phyloP scores from a whole-genome alignment of 2,113 vertebrate species.

The Perca schrenkii region DNA sequence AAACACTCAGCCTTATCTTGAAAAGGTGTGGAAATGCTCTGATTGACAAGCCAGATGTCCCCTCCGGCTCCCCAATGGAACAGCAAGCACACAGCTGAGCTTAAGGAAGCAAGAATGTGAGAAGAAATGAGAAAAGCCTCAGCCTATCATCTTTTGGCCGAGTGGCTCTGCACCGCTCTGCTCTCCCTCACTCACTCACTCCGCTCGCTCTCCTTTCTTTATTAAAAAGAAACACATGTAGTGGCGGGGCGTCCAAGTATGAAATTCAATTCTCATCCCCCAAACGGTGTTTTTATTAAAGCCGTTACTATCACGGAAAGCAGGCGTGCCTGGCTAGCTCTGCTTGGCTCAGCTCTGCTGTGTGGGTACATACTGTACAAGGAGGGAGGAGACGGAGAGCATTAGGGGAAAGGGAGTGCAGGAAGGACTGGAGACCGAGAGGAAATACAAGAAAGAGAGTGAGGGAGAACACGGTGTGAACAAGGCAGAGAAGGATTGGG shows the following conservation, averaged over 20 bases:
- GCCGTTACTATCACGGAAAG: slow-evolving; percentile 80
- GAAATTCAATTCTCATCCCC: slow-evolving; percentile 86
- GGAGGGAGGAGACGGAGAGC: slow-evolving; percentile 37
- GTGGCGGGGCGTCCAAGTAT: slow-evolving; percentile 83
- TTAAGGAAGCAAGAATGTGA: slow-evolving; percentile 67
- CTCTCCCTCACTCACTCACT: slow-evolving; percentile 30
- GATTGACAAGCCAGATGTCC: slow-evolving; percentile 70
- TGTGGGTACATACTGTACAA: slow-evolving; percentile 72
- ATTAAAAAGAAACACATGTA: slow-evolving; percentile 87
- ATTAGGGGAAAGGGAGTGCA: slow-evolving; percentile 36
- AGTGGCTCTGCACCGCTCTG: slow-evolving; percentile 50
- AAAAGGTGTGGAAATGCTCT: slow-evolving; percentile 52
- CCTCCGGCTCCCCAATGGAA: slow-evolving; percentile 56
- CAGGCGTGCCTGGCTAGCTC: slow-evolving; percentile 75
- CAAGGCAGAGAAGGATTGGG: slow-evolving; percentile 59
- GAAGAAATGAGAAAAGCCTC: slow-evolving; percentile 70
- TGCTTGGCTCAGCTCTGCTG: slow-evolving; percentile 70
- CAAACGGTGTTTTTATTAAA: slow-evolving; percentile 85
- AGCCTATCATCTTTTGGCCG: slow-evolving; percentile 68
- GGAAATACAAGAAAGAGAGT: slow-evolving; percentile 30
- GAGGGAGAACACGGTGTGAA: slow-evolving; percentile 51
- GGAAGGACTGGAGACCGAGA: slow-evolving; percentile 24
- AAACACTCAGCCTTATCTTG: slow-evolving; percentile 53
- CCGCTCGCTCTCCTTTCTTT: slow-evolving; percentile 69
- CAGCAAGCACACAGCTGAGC: slow-evolving; percentile 64